Evolutionary conservation across 2,888 invertebrate species (phyloP), one percentile per base, ranked within the genome.

Genomic region (Pyrgus malvae): DNA sequence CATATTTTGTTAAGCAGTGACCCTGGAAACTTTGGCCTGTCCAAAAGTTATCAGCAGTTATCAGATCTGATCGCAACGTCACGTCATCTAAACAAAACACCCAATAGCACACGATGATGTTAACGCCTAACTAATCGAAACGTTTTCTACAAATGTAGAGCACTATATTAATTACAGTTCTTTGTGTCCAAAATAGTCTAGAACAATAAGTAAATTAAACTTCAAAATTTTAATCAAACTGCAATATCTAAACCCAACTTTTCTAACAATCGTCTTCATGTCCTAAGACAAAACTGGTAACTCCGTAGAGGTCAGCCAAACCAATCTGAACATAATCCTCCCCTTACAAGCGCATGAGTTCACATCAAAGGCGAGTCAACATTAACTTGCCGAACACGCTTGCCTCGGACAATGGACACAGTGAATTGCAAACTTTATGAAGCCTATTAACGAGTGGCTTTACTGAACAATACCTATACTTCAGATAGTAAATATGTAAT

Each of bases 301-400:
- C 29, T 44, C 17, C 42, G 19, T 51, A 44, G 16, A 42, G 14
- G 23, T 16, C 23, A 9, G 16, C 27, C 27, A 21, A 7, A 38
- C 35, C 48, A 51, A 23, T 44, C 37, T 44, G 21, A n/a, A 12
- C 27, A 44, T 49, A 31, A 51, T 51, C 44, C 42, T 33, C 37
- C 19, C 37, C 19, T 37, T 27, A 35, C 37, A 27, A 53, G 44
- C 44, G 44, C 45, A 45, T 53, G 51, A 51, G 37, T 51, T 51
- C 44, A 51, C 51, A 44, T 51, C 51, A 51, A 51, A 51, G 51
- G 44, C 35, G 42, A 44, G 51, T 51, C 51, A 51, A 44, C 44
- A 44, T 51, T 44, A 51, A 51, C 51, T 51, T 44, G 27, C 37
- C 37, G 29, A 46, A 54, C 53, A 46, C 29, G 23, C 37, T 31